Conservation (phyloP, 2,888 invertebrate genomes). For the Lypha dubia region DNA sequence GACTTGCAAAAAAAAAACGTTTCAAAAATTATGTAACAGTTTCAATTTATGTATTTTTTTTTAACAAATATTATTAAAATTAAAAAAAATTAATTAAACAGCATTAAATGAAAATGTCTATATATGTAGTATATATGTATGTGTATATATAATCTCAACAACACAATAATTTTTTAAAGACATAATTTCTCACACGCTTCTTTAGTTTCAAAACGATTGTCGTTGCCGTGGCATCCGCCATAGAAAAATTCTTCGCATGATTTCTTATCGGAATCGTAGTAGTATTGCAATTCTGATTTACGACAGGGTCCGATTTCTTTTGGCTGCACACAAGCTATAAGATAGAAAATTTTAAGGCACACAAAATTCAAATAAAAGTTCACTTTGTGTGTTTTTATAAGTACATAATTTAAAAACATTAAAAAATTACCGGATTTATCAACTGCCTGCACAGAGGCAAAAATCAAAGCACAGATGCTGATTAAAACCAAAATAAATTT, state of each 20-base stretch:
- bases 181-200: slow-evolving; percentile 75
- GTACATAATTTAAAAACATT: background rate
- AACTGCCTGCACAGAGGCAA: slow-evolving; percentile 66
- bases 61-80: background rate
- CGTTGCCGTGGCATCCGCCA: slow-evolving; percentile 77
- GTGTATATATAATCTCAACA: background rate
- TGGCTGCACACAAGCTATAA: slow-evolving; percentile 73
- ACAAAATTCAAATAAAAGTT: slow-evolving; percentile 3
- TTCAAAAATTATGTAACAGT: background rate
- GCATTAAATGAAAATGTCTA: background rate
- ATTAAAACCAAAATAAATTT: slow-evolving; percentile 71
- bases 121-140: too few relatives aligned
- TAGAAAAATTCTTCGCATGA: slow-evolving; percentile 75
- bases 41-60: background rate
- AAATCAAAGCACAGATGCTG: slow-evolving; percentile 70
- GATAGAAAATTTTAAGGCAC: background rate
- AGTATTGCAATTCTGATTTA: slow-evolving; percentile 69
- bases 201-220: slow-evolving; percentile 74
- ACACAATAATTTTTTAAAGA: slow-evolving; percentile 56
- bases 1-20: too few relatives aligned
- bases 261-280: slow-evolving; percentile 72
- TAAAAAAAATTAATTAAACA: slow-evolving; percentile 11
- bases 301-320: slow-evolving; percentile 76
- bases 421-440: slow-evolving; percentile 71
- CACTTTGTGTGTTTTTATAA: background rate